Evolutionary conservation across 2,113 vertebrate species (phyloP).

Genomic region (Pseudopodoces humilis): DNA sequence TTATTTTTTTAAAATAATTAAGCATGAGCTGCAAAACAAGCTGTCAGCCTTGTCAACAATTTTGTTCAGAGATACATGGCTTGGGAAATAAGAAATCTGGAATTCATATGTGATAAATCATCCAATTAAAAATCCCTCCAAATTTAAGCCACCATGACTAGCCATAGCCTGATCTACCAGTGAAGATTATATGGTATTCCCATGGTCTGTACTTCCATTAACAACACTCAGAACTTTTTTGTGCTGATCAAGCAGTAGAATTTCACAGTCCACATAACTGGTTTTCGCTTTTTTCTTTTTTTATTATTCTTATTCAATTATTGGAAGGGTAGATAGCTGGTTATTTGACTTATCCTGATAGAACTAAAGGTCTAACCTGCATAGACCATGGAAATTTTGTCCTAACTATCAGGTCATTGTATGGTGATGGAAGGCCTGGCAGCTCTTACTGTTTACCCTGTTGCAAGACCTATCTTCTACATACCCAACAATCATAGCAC

Average conservation of each 20-base stretch:
- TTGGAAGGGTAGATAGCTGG: not conserved
- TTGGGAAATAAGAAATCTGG: not conserved
- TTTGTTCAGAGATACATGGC: not conserved
- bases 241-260: not conserved
- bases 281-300: not conserved
- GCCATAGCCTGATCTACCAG: not conserved
- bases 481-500: not conserved
- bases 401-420: not conserved
- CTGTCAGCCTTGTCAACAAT: not conserved
- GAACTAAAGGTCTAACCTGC: not conserved
- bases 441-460: not conserved
- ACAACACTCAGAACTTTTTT: not conserved
- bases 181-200: not conserved
- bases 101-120: not conserved
- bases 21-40: not conserved
- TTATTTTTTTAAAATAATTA: not conserved
- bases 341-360: not conserved
- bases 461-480: not conserved
- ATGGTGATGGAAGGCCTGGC: not conserved
- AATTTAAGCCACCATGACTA: not conserved
- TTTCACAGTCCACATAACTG: not conserved
- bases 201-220: not conserved
- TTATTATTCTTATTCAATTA: not conserved
- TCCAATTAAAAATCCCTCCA: not conserved
- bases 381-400: not conserved